A percentile compares a stretch with the other conserved stretches of the same genome.
Evolutionary conservation across 2,888 invertebrate genomes (phyloP).

Genomic region (Ditula angustiorana): DNA sequence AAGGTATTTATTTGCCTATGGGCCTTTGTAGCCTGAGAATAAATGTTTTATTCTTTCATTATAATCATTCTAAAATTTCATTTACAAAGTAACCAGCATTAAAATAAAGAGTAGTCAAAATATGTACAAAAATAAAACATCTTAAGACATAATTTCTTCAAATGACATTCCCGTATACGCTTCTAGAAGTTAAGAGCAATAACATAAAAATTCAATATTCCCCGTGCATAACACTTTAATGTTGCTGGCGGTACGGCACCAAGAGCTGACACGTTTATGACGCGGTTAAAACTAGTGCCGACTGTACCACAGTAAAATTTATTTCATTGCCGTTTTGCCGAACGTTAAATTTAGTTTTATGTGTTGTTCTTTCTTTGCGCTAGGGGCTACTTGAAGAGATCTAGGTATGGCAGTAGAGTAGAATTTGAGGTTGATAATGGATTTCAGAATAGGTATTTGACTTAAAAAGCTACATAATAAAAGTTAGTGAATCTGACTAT

Average conservation of each 20-base stretch:
- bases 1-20: no score
- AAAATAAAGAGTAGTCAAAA: no score
- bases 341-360: constrained; percentile 63
- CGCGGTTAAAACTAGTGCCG: constrained; percentile 61
- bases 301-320: constrained; percentile 59
- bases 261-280: constrained; percentile 52
- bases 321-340: constrained; percentile 65
- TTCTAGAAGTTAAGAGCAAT: not conserved
- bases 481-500: no score
- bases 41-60: no score
- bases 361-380: constrained; percentile 26
- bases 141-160: no score
- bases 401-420: not conserved
- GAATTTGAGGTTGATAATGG: no score
- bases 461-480: no score
- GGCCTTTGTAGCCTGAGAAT: no score
- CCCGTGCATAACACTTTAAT: constrained; percentile 11
- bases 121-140: no score
- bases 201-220: constrained; percentile 32
- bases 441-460: no score
- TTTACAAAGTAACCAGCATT: no score
- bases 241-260: constrained; percentile 4
- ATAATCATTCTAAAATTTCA: no score
- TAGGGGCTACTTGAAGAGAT: not conserved
- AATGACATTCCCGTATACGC: not conserved